Percentiles rank a stretch among this genome's conserved stretches.
phyloP scores from a whole-genome alignment of 2,113 vertebrate genomes.

The Charadrius vociferus region DNA sequence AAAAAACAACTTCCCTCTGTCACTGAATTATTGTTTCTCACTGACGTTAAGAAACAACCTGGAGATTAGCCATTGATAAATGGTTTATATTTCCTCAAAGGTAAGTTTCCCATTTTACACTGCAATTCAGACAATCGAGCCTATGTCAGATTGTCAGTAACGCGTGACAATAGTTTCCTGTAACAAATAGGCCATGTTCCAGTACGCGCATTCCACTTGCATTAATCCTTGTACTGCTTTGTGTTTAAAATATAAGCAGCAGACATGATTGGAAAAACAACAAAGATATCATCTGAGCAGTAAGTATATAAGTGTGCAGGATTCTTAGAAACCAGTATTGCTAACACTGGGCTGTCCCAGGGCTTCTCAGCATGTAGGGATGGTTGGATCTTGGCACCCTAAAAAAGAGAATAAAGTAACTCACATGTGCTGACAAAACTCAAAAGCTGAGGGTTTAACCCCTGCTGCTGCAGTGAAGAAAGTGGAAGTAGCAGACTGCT shows the following conservation, averaged over 20 bases:
- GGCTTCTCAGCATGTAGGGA: background rate
- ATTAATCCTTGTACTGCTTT: constrained; percentile 21
- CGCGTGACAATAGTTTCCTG: constrained; percentile 42
- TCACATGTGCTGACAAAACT: background rate
- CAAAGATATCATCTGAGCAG: background rate
- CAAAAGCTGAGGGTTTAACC: background rate
- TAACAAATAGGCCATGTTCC: constrained; percentile 38
- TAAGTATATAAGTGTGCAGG: background rate
- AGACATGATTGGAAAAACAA: background rate
- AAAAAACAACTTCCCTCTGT: background rate
- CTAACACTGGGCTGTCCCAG: background rate
- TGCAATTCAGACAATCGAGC: background rate
- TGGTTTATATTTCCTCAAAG: constrained; percentile 22
- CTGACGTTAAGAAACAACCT: background rate
- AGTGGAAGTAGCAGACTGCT: background rate
- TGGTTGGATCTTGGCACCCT: background rate
- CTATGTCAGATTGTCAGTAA: constrained; percentile 45
- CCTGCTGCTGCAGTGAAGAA: background rate
- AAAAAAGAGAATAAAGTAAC: background rate
- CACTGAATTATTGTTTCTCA: background rate
- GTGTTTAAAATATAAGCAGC: background rate
- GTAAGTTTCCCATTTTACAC: background rate
- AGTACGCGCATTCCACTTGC: background rate
- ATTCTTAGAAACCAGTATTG: constrained; percentile 15
- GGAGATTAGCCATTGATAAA: constrained; percentile 46